These are phyloP conservation scores for Acrocephalus arundinaceus DNA, from an alignment of 2,113 vertebrate genomes.

Conservation along the genomic window DNA sequence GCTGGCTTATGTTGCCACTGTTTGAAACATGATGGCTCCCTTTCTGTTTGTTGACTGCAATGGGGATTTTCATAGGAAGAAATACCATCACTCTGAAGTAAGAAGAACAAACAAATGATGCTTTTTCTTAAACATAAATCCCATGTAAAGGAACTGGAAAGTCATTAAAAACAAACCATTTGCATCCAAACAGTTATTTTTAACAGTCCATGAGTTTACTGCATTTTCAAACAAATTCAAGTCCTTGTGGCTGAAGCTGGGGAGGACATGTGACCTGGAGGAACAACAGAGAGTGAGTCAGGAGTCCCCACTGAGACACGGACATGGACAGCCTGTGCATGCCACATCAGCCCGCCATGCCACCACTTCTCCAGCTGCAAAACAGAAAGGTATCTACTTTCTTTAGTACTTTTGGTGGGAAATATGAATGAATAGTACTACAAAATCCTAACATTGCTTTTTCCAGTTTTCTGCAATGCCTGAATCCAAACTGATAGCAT, in stretches of 20 bases:
- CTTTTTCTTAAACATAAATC: conserved; percentile 16
- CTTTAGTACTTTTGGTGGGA: background rate
- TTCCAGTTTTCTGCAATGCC: background rate
- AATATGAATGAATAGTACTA: background rate
- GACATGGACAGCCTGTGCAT: background rate
- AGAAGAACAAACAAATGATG: conserved; percentile 46
- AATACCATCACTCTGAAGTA: background rate
- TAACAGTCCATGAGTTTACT: conserved; percentile 24
- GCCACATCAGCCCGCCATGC: fast-evolving
- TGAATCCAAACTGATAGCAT: background rate
- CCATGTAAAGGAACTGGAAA: conserved; percentile 7
- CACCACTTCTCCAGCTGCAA: background rate
- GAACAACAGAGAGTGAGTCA: background rate
- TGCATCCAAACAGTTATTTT: conserved; percentile 51
- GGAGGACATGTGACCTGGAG: background rate
- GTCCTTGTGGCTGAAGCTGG: background rate
- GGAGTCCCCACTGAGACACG: background rate
- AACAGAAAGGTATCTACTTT: background rate
- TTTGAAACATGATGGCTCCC: background rate
- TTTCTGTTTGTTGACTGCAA: background rate
- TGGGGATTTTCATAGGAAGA: background rate
- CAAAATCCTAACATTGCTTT: background rate
- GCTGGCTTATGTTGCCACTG: background rate
- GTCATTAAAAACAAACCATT: conserved; percentile 32
- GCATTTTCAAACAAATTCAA: conserved; percentile 28